Conservation (phyloP, 1,140 invertebrate species). For the Leptinotarsa lineolata region DNA sequence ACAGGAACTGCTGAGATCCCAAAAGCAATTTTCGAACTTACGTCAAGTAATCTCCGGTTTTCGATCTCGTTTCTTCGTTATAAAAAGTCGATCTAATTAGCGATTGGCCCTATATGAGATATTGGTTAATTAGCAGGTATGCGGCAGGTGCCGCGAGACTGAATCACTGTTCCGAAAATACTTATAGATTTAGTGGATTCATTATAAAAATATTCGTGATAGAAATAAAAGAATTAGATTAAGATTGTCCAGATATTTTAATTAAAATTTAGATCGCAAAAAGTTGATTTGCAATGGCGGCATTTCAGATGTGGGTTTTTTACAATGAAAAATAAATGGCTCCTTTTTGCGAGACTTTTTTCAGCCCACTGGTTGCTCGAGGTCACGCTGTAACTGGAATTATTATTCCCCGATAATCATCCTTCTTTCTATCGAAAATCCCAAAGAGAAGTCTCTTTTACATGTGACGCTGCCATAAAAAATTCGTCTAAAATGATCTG, state of each 20-base stretch:
- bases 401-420: no score
- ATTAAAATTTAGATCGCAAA: conserved; percentile 45
- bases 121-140: conserved; percentile 43
- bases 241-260: conserved; percentile 48
- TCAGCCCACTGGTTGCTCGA: no score
- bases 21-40: no score
- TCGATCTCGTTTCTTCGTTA: neutral
- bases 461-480: no score
- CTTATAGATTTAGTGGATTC: conserved; percentile 42
- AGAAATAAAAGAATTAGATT: conserved; percentile 43
- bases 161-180: conserved; percentile 29
- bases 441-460: no score
- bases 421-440: no score
- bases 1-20: no score
- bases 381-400: no score
- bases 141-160: conserved; percentile 31
- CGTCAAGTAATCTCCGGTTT: conserved; percentile 7
- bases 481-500: no score
- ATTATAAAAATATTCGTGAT: conserved; percentile 43
- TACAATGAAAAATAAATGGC: neutral
- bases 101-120: conserved; percentile 31
- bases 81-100: conserved; percentile 26
- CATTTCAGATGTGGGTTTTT: neutral
- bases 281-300: conserved; percentile 4
- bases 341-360: neutral